phyloP scores from a whole-genome alignment of 2,113 vertebrate species.

The Seriola aureovittata region DNA sequence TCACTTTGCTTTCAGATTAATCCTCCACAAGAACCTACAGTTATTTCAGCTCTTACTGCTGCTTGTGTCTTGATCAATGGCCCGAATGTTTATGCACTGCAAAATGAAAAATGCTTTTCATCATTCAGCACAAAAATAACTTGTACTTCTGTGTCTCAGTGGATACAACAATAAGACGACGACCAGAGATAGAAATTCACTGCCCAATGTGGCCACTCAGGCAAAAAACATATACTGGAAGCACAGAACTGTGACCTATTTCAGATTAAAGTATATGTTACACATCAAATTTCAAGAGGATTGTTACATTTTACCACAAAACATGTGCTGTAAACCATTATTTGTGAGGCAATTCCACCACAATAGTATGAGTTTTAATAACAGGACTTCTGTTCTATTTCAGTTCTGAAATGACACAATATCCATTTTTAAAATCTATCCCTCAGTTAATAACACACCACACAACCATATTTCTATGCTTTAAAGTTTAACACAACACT shows the following conservation, averaged over 20 bases:
- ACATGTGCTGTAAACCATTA: background rate
- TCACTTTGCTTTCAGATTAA: conserved; percentile 14
- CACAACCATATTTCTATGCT: background rate
- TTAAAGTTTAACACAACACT: background rate
- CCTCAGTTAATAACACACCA: background rate
- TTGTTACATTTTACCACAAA: background rate
- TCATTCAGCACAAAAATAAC: conserved; percentile 10
- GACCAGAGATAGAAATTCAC: background rate
- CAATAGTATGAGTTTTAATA: background rate
- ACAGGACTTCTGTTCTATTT: background rate
- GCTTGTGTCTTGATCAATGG: conserved; percentile 17
- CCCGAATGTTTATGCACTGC: conserved; percentile 1
- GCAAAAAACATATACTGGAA: background rate
- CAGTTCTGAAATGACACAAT: background rate
- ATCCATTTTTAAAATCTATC: background rate
- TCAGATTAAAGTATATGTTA: background rate
- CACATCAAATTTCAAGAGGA: background rate
- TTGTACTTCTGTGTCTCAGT: background rate
- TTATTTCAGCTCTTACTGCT: background rate
- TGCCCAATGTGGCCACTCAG: background rate
- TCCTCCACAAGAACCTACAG: background rate
- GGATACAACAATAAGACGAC: background rate
- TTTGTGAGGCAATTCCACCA: background rate
- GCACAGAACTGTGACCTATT: conserved; percentile 17
- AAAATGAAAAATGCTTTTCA: conserved; percentile 19